Percentiles rank a stretch among this genome's conserved stretches.
Conservation (phyloP, 2,113 vertebrate genomes). For the Tauraco erythrolophus region DNA sequence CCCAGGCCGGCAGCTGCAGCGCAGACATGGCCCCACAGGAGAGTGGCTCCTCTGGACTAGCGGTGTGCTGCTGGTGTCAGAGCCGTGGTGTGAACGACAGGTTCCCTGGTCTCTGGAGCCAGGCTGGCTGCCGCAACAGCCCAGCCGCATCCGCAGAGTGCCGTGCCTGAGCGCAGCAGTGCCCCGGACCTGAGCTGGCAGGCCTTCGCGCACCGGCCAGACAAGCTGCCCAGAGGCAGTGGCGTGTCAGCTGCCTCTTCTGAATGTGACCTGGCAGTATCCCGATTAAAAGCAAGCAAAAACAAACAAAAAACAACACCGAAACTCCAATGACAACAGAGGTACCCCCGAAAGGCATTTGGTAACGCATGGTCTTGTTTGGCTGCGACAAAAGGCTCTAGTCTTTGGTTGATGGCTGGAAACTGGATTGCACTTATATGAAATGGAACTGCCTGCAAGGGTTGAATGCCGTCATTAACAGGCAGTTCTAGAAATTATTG, state of each 20-base stretch:
- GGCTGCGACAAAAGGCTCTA: background rate
- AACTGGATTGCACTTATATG: background rate
- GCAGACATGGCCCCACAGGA: accelerated
- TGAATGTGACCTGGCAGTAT: background rate
- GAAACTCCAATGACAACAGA: background rate
- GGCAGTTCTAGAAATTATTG: slow-evolving; percentile 36
- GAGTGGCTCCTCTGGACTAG: background rate
- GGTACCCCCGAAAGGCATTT: background rate
- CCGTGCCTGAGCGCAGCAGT: accelerated
- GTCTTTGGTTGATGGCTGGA: background rate
- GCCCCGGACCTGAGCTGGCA: background rate
- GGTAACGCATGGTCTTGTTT: background rate
- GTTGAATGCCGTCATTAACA: slow-evolving; percentile 9
- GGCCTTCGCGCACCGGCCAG: background rate
- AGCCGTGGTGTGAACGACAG: background rate
- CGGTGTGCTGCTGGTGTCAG: background rate
- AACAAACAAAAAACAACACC: background rate
- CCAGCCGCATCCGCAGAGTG: background rate
- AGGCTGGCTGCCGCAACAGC: background rate
- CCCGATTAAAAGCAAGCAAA: background rate
- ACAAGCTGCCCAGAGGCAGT: background rate
- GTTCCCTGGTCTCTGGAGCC: background rate
- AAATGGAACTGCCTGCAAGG: slow-evolving; percentile 41
- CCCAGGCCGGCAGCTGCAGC: accelerated
- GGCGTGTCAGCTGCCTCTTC: background rate